Base-by-base conservation (phyloP, 2,113 vertebrate species). In the Labeo catla region DNA sequence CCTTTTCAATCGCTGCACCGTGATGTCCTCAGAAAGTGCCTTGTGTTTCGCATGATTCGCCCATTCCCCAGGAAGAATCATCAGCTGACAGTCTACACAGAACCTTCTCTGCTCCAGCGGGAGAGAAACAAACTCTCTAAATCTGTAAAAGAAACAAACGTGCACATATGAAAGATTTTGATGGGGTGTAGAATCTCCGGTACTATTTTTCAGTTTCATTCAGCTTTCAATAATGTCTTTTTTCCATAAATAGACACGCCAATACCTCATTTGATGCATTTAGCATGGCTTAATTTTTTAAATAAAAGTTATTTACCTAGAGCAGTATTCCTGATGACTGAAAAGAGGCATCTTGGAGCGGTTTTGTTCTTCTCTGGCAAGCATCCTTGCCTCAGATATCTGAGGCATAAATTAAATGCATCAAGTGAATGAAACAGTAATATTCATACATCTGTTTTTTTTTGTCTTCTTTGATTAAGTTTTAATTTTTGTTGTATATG, bases 1-100 rank as follows among this genome's bases (percentile, higher is more conserved):
- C 82, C 94, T 94, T 87, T 87, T 89, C 86, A 99, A 88, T 87
- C 95, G 96, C 0, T 92, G 72, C 8, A 88, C n/a, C 0, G 96
- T 95, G 86, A 98, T 45, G 8, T 86, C 89, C 1, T 86, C 84
- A 50, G 86, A 88, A 15, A 94, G 63, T 3, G 92, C 45, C 21
- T 49, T 91, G 89, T 99, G 98, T 6, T 92, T 72, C 0, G 11
- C 34, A 76, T 99, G 98, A 0, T 81, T 66, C 0, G 61, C 89
- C 90, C 91, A 93, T 16, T 98, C 96, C 0, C 23, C 85, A 0
- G 95, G 95, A 68, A 97, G 90, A 0, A 99, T 91, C 86, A 99
- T 85, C 10, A 94, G 89, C 90, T 99, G 97, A 88, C 97, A 99
- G 8, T 96, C 94, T 84, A 90, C 91, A 86, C 98, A 99, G 93